These are phyloP conservation scores for Sinocyclocheilus anophthalmus DNA, from an alignment of 2,113 vertebrate species.

Conservation along the genomic window DNA sequence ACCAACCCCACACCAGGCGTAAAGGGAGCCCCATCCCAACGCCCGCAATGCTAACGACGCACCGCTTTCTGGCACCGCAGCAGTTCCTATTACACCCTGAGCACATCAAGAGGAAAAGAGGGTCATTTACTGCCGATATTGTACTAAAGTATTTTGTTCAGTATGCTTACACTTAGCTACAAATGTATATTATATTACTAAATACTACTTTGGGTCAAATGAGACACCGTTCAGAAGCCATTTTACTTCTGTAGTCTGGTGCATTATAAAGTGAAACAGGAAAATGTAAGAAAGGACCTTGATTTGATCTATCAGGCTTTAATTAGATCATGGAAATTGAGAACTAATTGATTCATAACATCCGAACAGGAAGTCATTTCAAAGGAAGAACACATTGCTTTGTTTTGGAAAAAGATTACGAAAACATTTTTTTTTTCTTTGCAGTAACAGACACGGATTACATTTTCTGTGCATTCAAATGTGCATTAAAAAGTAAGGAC, in stretches of 20 bases:
- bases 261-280: background rate
- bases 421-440: too few species aligned
- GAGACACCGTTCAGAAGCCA: too few species aligned
- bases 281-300: background rate
- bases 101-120: background rate
- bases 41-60: slow-evolving; percentile 87
- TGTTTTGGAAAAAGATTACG: too few species aligned
- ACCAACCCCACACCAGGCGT: slow-evolving; percentile 90
- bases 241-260: background rate
- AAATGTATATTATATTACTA: too few species aligned
- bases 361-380: background rate
- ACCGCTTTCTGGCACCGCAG: slow-evolving; percentile 84
- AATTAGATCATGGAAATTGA: background rate
- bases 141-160: background rate
- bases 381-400: background rate
- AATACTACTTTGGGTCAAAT: too few species aligned
- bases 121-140: background rate
- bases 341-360: background rate
- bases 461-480: too few species aligned
- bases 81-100: slow-evolving; percentile 80
- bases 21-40: slow-evolving; percentile 90
- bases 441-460: too few species aligned
- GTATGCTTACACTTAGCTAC: background rate
- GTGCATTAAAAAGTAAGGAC: background rate
- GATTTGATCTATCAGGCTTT: background rate